A percentile compares a stretch with the other conserved stretches of the same genome.
phyloP scores from a whole-genome alignment of 2,797 vertebrate species.

The Gallinago nigripennis region DNA sequence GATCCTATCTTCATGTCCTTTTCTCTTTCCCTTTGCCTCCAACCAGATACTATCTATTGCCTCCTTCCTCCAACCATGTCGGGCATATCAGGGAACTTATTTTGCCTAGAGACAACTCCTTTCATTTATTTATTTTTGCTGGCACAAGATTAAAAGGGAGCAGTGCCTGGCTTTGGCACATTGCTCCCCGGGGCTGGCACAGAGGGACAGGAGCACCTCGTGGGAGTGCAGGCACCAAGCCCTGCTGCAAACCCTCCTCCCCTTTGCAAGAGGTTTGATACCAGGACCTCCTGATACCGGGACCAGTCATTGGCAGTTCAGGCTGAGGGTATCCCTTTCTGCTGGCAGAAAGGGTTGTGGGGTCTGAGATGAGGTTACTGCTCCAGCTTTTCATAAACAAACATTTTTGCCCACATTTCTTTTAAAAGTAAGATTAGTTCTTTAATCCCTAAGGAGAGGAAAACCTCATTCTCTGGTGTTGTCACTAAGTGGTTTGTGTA shows the following conservation, averaged over 20 bases:
- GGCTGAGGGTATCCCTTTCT: not conserved
- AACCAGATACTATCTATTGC: not conserved
- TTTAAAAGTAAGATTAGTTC: not conserved
- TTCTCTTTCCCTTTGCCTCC: not conserved
- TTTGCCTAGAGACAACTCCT: slow-evolving; percentile 24
- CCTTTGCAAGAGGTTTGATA: not conserved
- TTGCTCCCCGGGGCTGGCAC: not conserved
- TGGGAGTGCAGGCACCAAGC: not conserved
- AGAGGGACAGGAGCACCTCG: not conserved
- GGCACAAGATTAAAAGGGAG: slow-evolving; percentile 13
- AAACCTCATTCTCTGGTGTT: not conserved
- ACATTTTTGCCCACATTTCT: not conserved
- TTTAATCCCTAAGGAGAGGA: not conserved
- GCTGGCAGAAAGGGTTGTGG: not conserved
- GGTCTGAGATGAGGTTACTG: not conserved
- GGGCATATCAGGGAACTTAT: not conserved
- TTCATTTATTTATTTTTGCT: slow-evolving; percentile 46
- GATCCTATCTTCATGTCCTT: not conserved
- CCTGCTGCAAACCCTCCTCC: not conserved
- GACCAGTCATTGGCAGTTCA: not conserved
- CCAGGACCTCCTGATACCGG: not conserved
- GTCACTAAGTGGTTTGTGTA: not conserved
- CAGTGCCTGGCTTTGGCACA: not conserved
- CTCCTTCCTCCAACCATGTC: not conserved
- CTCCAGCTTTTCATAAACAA: not conserved